Evolutionary conservation across 2,113 vertebrate species (phyloP).

Genomic region (Bucco capensis): DNA sequence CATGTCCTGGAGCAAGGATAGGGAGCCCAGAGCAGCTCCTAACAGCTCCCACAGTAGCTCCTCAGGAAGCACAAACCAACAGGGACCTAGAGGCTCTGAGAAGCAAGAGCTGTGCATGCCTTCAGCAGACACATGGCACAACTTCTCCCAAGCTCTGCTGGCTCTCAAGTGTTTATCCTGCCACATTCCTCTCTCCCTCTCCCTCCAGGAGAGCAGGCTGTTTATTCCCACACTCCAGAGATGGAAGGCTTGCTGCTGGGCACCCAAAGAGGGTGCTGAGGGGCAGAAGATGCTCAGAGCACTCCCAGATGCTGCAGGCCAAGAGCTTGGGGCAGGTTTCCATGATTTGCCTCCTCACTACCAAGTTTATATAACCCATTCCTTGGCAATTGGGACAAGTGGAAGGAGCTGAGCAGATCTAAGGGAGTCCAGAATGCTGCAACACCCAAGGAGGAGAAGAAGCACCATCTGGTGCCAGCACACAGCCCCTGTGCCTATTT

Average conservation of each 20-base stretch:
- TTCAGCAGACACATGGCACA: not conserved
- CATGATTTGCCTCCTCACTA: not conserved
- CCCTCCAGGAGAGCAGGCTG: not conserved
- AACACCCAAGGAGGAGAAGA: too few species aligned
- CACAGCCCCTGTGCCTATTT: not conserved
- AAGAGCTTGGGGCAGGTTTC: not conserved
- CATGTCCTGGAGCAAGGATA: not conserved
- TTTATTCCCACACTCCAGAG: not conserved
- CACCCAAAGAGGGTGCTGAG: not conserved
- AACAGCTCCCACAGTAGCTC: constrained; percentile 9
- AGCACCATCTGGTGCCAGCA: constrained; percentile 21
- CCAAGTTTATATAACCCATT: not conserved
- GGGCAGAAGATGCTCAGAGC: not conserved
- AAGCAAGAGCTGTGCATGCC: not conserved
- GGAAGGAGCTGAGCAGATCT: constrained; percentile 1
- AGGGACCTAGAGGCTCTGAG: too few species aligned
- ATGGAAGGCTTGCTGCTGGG: not conserved
- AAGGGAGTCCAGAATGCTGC: not conserved
- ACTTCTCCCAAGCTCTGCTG: not conserved
- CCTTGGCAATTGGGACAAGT: constrained; percentile 15
- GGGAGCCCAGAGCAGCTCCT: not conserved
- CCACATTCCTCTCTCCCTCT: not conserved
- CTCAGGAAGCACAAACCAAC: constrained; percentile 18
- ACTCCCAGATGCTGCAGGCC: not conserved
- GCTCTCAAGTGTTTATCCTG: not conserved